Conservation (phyloP, 2,113 vertebrate species). For the Oryctolagus cuniculus region mOryCun1.1 NC_091432.1:110762501-110763000, state of each 20-base stretch:
- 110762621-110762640: background rate
- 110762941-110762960: background rate
- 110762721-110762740: background rate
- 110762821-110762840: too few relatives aligned
- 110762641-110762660: fast-evolving
- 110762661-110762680: background rate
- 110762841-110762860: too few relatives aligned
- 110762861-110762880: too few relatives aligned
- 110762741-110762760: background rate
- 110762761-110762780: background rate
- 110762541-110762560: too few relatives aligned
- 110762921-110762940: background rate
- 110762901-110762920: too few relatives aligned
- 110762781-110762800: too few relatives aligned
- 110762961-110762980: background rate
- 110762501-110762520: background rate
- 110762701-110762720: fast-evolving
- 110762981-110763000: background rate
- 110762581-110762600: background rate
- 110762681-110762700: too few relatives aligned
- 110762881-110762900: too few relatives aligned
- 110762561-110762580: background rate
- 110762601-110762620: background rate
- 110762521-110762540: background rate
- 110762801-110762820: background rate